These are phyloP conservation scores for Agrotis segetum DNA, from an alignment of 2,888 invertebrate genomes.

Conservation along the genomic window DNA sequence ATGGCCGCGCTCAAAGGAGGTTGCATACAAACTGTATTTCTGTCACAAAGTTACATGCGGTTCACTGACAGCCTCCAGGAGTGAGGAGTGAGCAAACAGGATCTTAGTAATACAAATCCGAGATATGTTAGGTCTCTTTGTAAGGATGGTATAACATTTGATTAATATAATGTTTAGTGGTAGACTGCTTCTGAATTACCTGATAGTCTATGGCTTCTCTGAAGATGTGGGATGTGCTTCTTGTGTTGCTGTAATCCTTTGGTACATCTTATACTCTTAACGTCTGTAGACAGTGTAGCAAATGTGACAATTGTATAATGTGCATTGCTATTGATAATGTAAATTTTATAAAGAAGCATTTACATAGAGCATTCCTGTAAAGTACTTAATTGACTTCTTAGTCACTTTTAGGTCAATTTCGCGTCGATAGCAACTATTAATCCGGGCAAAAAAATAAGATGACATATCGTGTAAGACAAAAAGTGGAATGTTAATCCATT, in stretches of 20 bases:
- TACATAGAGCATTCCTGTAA: too few species aligned
- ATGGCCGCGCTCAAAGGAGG: conserved; percentile 78
- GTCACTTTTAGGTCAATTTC: not conserved
- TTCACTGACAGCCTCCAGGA: conserved; percentile 40
- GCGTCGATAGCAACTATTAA: not conserved
- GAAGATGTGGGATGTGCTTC: not conserved
- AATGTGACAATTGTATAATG: not conserved
- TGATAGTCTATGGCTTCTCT: not conserved
- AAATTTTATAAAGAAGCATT: not conserved
- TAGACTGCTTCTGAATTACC: conserved; percentile 1
- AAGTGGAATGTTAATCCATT: conserved; percentile 42
- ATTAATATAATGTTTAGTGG: conserved; percentile 1
- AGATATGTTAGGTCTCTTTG: conserved; percentile 19
- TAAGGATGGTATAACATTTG: not conserved
- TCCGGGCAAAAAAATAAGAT: not conserved
- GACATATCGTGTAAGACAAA: conserved; percentile 7
- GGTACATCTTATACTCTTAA: not conserved
- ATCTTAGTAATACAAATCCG: conserved; percentile 22
- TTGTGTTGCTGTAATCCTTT: not conserved
- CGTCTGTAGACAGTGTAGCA: too few species aligned
- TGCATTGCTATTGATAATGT: not conserved
- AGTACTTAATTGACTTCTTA: too few species aligned
- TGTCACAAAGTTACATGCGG: conserved; percentile 77
- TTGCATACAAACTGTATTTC: conserved; percentile 79
- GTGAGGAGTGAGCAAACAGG: conserved; percentile 40